phyloP scores from a whole-genome alignment of 64 coral and sea anemone species.

The Catalaphyllia jardinei region DNA sequence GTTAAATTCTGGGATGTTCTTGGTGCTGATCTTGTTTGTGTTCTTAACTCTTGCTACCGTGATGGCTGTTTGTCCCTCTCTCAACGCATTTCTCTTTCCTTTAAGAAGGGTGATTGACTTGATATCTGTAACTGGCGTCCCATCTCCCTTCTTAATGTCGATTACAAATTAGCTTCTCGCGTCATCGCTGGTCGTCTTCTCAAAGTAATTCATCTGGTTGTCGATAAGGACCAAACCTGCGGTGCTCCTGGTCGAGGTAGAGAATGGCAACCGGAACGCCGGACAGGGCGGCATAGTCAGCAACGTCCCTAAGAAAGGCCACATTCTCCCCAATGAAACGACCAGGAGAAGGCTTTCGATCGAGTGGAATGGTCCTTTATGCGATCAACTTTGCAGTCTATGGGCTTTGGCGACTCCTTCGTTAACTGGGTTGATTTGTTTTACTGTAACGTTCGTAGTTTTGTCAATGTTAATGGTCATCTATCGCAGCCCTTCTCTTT shows the following conservation, averaged over 20 bases:
- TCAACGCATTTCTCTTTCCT: neutral
- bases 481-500: too few species aligned
- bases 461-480: too few species aligned
- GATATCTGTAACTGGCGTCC: slow-evolving; percentile 24
- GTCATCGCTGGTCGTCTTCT: neutral
- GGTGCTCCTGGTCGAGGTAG: neutral
- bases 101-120: slow-evolving; percentile 2
- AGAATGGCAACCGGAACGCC: too few species aligned
- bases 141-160: neutral
- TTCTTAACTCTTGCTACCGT: neutral
- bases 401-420: too few species aligned
- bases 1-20: neutral
- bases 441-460: too few species aligned
- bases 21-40: neutral
- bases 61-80: neutral
- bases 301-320: too few species aligned
- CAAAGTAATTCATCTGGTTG: neutral
- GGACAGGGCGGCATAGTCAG: too few species aligned
- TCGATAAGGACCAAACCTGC: neutral
- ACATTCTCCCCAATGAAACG: too few species aligned
- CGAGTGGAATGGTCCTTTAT: neutral
- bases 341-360: too few species aligned
- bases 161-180: neutral
- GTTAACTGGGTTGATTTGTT: too few species aligned
- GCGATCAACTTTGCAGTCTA: too few species aligned